Evolutionary conservation across 2,888 invertebrate species (phyloP).

Genomic region (Stratiomys singularior): DNA sequence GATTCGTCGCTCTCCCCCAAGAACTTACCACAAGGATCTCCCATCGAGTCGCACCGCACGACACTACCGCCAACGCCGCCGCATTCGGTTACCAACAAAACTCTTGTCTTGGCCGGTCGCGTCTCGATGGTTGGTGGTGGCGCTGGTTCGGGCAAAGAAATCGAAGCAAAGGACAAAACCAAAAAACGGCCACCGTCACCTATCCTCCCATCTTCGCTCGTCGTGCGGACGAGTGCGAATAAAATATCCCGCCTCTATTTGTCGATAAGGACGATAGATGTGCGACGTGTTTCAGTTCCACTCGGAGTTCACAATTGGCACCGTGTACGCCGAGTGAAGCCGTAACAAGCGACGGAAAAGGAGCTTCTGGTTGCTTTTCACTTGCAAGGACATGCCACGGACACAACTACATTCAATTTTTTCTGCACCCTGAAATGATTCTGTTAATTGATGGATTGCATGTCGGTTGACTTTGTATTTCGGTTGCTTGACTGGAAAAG

Average conservation of each 20-base stretch:
- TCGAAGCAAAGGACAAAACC: conserved; percentile 29
- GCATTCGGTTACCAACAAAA: conserved; percentile 48
- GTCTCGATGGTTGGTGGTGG: conserved; percentile 33
- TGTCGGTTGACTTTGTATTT: not conserved
- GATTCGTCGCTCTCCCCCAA: conserved; percentile 12
- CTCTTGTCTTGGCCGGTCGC: conserved; percentile 39
- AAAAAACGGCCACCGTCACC: conserved; percentile 3
- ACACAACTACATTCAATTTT: not conserved
- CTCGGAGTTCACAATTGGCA: not conserved
- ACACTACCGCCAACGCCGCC: conserved; percentile 49
- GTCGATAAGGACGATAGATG: conserved; percentile 20
- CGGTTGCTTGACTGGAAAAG: not conserved
- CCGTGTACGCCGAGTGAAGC: not conserved
- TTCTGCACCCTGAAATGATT: conserved; percentile 23
- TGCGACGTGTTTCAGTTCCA: not conserved
- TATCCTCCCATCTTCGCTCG: not conserved
- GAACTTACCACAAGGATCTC: conserved; percentile 25
- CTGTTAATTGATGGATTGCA: conserved; percentile 39
- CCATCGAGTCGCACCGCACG: conserved; percentile 39
- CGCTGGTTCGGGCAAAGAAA: conserved; percentile 26
- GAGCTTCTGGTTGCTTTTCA: not conserved
- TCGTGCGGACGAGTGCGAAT: not conserved
- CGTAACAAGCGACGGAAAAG: conserved; percentile 3
- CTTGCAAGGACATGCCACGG: not conserved
- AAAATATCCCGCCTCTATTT: conserved; percentile 46